Base-by-base conservation (phyloP, 1,140 invertebrate species). In the Dendrolimus kikuchii region DNA sequence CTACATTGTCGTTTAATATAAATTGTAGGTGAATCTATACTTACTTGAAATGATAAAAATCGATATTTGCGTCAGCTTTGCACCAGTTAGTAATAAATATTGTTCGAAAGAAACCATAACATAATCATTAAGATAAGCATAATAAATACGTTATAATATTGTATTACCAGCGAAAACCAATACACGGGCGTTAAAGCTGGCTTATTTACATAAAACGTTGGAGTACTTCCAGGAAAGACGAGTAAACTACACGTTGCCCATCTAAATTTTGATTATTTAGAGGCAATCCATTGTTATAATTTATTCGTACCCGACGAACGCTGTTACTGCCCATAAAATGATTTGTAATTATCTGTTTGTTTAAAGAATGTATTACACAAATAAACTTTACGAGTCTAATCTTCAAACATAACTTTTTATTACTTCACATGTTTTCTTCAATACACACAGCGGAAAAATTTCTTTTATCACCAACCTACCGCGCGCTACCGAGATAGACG, bases 341-440 rank as follows among this genome's bases (percentile, higher is more conserved):
- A 68, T 65, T 60, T 62, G 62, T 81, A 84, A 85, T 85, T 80
- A 81, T 77, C 63, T 70, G 72, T 85, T 81, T 81, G 77, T 77
- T 79, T 81, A 76, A 81, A 77, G 71, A 77, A 77, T 74, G 74
- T 64, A 71, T 74, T 77, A 84, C 74, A 85, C 75, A 81, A 85
- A 83, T 85, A 85, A 83, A 83, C 74, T 83, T 83, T 81, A 83
- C 77, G 81, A 81, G 69, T 72, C 66, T 64, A 69, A 64, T 72
- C 74, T 73, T 78, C 64, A 66, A 76, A 74, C 75, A 74, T 76
- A 73, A 77, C 73, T 81, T 79, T 85, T 80, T 79, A 81, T 83
- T 77, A 80, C 76, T 74, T 81, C 74, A 74, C 74, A 77, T 77
- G 76, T 77, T 82, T 80, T 71, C 70, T 77, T 66, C 57, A 53